Evolutionary conservation across 2,888 invertebrate genomes (phyloP).

Genomic region (Lumbricus terrestris): DNA sequence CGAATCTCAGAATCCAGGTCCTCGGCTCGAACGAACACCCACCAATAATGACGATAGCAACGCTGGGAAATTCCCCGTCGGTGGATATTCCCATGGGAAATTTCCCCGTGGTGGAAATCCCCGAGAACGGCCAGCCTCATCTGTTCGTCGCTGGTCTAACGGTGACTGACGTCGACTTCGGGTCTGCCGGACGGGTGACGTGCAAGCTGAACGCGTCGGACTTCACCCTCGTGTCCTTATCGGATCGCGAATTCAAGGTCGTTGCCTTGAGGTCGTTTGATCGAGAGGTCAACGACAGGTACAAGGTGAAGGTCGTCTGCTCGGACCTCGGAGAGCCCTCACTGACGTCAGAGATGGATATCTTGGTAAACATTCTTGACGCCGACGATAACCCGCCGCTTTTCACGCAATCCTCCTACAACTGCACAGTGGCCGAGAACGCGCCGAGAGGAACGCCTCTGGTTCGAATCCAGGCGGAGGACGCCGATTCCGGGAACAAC

Average conservation of each 20-base stretch:
- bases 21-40: not conserved
- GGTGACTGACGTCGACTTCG: not conserved
- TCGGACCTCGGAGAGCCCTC: not conserved
- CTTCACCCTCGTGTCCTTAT: not conserved
- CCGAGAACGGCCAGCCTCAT: not conserved
- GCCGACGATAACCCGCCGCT: conserved; percentile 88
- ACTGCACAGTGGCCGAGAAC: conserved; percentile 68
- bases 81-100: not conserved
- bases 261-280: not conserved
- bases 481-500: conserved; percentile 86
- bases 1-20: not conserved
- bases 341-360: not conserved
- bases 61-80: not conserved
- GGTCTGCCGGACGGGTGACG: not conserved
- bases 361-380: conserved; percentile 67
- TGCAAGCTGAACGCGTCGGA: not conserved
- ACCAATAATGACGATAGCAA: not conserved
- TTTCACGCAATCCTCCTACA: conserved; percentile 73
- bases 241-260: not conserved
- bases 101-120: not conserved
- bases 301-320: conserved; percentile 73
- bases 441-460: conserved; percentile 66
- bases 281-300: not conserved
- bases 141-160: not conserved
- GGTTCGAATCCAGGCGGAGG: conserved; percentile 78